These are phyloP conservation scores for Anolis carolinensis DNA, from an alignment of 2,113 vertebrate species.

Conservation along the genomic window DNA sequence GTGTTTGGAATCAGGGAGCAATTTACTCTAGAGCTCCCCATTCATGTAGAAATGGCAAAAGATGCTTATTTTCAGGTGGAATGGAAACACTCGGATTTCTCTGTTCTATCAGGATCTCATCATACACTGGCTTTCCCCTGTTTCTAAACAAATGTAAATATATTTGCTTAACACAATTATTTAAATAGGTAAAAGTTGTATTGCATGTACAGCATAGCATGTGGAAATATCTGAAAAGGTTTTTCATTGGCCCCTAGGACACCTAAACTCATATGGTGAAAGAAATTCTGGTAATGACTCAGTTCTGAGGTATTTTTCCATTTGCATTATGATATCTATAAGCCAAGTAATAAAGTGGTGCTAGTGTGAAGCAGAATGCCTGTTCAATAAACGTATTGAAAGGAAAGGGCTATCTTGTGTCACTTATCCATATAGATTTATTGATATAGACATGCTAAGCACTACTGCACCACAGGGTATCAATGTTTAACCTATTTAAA, in stretches of 20 bases:
- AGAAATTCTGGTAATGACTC: background rate
- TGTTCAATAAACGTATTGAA: constrained; percentile 47
- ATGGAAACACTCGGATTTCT: too few relatives aligned
- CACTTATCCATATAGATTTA: constrained; percentile 53
- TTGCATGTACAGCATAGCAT: too few relatives aligned
- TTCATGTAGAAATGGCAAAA: too few relatives aligned
- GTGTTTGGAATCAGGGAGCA: too few relatives aligned
- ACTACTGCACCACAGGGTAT: constrained; percentile 40
- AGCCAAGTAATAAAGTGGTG: background rate
- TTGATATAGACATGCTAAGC: constrained; percentile 51
- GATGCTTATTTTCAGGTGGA: too few relatives aligned
- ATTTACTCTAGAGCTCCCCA: too few relatives aligned
- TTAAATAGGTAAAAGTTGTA: background rate
- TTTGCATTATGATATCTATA: background rate
- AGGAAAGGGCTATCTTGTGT: constrained; percentile 47
- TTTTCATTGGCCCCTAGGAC: background rate
- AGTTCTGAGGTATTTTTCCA: background rate
- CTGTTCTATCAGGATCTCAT: too few relatives aligned
- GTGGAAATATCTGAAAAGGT: background rate
- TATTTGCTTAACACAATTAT: background rate
- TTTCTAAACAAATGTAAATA: background rate
- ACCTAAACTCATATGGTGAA: background rate
- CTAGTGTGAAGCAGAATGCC: constrained; percentile 32
- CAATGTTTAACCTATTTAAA: constrained; percentile 47
- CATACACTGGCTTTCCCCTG: too few relatives aligned